phyloP scores from a whole-genome alignment of 1,140 invertebrate species.

The Drosophila novamexicana region DNA sequence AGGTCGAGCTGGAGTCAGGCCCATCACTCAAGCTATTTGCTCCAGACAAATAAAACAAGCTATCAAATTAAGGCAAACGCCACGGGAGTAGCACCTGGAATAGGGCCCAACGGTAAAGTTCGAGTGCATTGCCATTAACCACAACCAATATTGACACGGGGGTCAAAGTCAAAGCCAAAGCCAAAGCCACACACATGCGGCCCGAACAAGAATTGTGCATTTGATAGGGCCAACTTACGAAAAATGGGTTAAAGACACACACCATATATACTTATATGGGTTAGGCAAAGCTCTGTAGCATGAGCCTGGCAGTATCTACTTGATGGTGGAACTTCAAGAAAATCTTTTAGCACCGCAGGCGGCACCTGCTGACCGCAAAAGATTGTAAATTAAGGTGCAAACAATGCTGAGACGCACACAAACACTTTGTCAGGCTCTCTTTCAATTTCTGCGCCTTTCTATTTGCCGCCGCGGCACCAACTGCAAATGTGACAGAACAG shows the following conservation, averaged over 20 bases:
- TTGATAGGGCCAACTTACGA: conserved; percentile 53
- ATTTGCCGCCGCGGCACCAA: conserved; percentile 41
- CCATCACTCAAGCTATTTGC: conserved; percentile 79
- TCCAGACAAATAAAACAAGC: conserved; percentile 77
- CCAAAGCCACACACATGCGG: conserved; percentile 2
- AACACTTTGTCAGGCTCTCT: conserved; percentile 36
- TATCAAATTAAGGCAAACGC: conserved; percentile 74
- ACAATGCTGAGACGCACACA: conserved; percentile 55
- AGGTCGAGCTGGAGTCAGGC: conserved; percentile 11
- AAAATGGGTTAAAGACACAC: conserved; percentile 57
- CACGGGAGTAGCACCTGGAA: conserved; percentile 54
- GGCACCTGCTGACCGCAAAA: conserved; percentile 65
- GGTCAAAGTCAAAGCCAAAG: conserved; percentile 27
- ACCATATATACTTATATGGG: conserved; percentile 15
- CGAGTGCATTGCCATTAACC: conserved; percentile 40
- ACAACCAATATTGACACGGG: conserved; percentile 48
- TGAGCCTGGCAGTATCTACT: conserved; percentile 13
- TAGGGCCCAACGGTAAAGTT: conserved; percentile 39
- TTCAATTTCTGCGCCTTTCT: conserved; percentile 49
- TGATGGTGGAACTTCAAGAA: neutral
- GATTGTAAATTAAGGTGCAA: conserved; percentile 77
- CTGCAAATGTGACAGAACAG: conserved; percentile 64
- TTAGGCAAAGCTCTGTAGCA: conserved; percentile 28
- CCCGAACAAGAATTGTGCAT: conserved; percentile 71
- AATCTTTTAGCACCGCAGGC: conserved; percentile 32